Conservation (phyloP, 2,888 invertebrate genomes). For the Drosophila mayaguana region DNA sequence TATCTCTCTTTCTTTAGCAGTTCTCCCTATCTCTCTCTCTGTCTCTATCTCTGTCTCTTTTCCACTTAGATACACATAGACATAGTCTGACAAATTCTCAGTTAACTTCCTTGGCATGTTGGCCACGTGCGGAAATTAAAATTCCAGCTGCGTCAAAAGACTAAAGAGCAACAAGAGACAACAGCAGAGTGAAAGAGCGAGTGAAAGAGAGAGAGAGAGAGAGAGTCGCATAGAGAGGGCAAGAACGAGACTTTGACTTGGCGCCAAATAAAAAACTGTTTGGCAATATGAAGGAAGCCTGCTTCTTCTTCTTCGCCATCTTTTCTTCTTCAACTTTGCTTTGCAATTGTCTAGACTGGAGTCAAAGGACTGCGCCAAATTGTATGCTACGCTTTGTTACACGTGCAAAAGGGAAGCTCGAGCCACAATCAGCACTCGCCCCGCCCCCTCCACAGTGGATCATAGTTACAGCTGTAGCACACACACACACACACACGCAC, state of each 20-base stretch:
- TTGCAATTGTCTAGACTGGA: constrained; percentile 66
- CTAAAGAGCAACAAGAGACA: constrained; percentile 31
- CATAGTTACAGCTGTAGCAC: constrained; percentile 18
- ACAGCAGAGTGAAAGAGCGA: neutral
- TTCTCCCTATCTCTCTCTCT: neutral
- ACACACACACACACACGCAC: neutral
- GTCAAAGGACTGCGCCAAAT: constrained; percentile 67
- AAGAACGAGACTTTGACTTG: constrained; percentile 20
- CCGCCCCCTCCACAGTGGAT: constrained; percentile 8
- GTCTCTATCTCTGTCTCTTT: neutral
- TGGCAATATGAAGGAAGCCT: constrained; percentile 6
- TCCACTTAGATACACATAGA: neutral
- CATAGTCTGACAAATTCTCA: constrained; percentile 9
- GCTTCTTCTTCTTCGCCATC: neutral
- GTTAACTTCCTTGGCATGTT: constrained; percentile 37
- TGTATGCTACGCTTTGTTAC: constrained; percentile 47
- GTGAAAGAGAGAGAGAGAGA: neutral
- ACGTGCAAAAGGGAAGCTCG: constrained; percentile 27
- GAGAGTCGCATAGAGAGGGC: neutral
- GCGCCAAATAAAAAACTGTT: constrained; percentile 42
- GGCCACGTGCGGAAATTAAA: constrained; percentile 73
- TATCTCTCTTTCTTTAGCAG: neutral
- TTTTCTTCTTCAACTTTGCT: neutral
- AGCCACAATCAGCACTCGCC: constrained; percentile 25
- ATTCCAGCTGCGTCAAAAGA: constrained; percentile 63